These are phyloP conservation scores for Melieria omissa DNA, from an alignment of 2,888 invertebrate species.

Conservation along the genomic window DNA sequence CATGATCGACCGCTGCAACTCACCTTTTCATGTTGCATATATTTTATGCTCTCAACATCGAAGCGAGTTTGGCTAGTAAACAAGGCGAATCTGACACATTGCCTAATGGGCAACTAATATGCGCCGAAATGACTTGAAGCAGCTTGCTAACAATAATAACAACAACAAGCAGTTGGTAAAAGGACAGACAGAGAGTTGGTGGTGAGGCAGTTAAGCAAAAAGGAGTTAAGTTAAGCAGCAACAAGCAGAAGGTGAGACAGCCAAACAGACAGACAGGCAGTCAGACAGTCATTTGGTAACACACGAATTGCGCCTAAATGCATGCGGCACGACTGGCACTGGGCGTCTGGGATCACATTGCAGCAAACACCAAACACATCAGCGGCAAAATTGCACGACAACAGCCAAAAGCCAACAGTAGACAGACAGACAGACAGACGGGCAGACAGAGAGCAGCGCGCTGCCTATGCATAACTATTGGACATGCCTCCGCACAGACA, in stretches of 20 bases:
- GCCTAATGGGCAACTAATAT: constrained; percentile 49
- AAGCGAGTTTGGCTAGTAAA: constrained; percentile 3
- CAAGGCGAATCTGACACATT: constrained; percentile 44
- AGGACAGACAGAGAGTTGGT: too few relatives aligned
- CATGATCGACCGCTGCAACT: constrained; percentile 11
- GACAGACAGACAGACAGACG: constrained; percentile 17
- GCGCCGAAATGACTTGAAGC: constrained; percentile 40
- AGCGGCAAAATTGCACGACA: neutral
- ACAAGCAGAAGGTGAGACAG: constrained; percentile 19
- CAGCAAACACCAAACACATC: neutral
- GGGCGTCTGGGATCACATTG: neutral
- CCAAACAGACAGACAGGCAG: neutral
- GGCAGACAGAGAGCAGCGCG: neutral
- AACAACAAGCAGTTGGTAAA: too few relatives aligned
- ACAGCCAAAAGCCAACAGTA: neutral
- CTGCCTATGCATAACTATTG: neutral
- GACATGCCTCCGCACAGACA: neutral
- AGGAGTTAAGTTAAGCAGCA: too few relatives aligned
- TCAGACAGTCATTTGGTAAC: constrained; percentile 40
- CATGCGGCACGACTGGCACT: constrained; percentile 30
- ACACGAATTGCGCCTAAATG: constrained; percentile 33
- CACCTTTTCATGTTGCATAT: constrained; percentile 9
- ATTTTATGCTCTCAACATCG: neutral
- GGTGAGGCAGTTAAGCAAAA: too few relatives aligned
- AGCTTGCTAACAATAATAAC: constrained; percentile 12